Conservation (phyloP, 2,888 invertebrate genomes). For the Limnephilus lunatus region DNA sequence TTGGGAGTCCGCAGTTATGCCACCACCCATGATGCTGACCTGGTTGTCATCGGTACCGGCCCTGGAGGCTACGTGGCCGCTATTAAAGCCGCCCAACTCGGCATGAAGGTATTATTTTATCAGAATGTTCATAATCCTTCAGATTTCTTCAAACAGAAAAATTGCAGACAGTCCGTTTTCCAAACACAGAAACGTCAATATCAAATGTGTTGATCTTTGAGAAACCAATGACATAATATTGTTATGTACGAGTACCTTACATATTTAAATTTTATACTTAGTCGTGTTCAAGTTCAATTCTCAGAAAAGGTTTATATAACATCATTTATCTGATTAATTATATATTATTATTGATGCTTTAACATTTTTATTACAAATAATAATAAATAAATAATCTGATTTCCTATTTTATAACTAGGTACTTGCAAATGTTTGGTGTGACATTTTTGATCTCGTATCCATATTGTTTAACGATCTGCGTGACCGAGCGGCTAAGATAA, state of each 20-base stretch:
- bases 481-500: too few species aligned
- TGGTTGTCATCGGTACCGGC: constrained; percentile 98
- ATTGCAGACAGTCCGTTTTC: background rate
- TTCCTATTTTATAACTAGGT: background rate
- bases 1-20: constrained; percentile 81
- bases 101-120: constrained; percentile 86
- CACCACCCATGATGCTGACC: constrained; percentile 88
- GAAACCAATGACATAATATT: background rate
- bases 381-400: background rate
- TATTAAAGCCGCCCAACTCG: constrained; percentile 98
- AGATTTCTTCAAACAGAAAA: background rate
- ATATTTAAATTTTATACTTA: too few species aligned
- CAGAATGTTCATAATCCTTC: background rate
- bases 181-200: background rate
- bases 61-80: constrained; percentile 99
- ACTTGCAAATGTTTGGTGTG: background rate
- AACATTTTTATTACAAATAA: background rate
- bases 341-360: background rate
- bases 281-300: background rate
- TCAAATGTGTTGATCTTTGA: background rate
- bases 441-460: background rate
- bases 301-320: background rate
- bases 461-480: too few species aligned
- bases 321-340: background rate
- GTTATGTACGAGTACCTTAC: too few species aligned